These are phyloP conservation scores for Conomelus anceps DNA, from an alignment of 2,888 invertebrate species.

Conservation along the genomic window DNA sequence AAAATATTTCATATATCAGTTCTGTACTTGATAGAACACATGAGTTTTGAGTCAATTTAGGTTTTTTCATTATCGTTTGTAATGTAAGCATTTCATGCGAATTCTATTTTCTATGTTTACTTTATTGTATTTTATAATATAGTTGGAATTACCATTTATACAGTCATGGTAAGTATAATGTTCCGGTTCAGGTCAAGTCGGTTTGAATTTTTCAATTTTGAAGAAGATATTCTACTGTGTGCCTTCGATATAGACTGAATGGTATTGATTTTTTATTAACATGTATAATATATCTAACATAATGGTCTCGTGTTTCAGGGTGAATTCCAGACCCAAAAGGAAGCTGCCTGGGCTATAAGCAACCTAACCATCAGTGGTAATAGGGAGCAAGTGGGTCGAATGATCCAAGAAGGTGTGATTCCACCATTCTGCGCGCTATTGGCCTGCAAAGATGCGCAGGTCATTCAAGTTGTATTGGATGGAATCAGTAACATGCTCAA, in stretches of 20 bases:
- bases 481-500: constrained; percentile 97
- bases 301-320: constrained; percentile 44
- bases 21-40: no score
- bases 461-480: constrained; percentile 86
- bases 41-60: no score
- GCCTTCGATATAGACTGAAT: neutral
- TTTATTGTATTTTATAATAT: no score
- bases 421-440: constrained; percentile 94
- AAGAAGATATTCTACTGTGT: no score
- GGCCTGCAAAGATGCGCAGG: constrained; percentile 91
- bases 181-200: no score
- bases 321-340: constrained; percentile 99
- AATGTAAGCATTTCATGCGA: no score
- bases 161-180: no score
- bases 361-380: constrained; percentile 97
- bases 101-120: no score
- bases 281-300: neutral
- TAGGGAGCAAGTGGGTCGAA: constrained; percentile 80
- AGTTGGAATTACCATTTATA: no score
- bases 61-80: no score
- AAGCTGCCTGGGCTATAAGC: constrained; percentile 99
- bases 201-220: no score
- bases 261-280: neutral
- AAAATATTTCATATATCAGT: no score
- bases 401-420: constrained; percentile 87